Percentiles rank a stretch among this genome's conserved stretches.
phyloP scores from a whole-genome alignment of 2,888 invertebrate species.

The Keiferia lycopersicella region DNA sequence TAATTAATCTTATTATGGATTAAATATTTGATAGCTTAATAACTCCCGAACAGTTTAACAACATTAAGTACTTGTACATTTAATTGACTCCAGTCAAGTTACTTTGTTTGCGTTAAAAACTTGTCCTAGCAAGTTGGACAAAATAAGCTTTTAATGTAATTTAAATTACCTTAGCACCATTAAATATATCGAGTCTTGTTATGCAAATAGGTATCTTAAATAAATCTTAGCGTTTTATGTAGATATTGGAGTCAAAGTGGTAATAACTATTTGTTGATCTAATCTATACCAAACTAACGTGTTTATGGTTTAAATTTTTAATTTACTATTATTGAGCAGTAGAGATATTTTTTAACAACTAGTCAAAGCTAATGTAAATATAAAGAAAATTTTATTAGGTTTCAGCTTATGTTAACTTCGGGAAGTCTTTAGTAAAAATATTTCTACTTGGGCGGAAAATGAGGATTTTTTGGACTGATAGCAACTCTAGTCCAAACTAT shows the following conservation, averaged over 20 bases:
- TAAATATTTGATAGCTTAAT: too few relatives aligned
- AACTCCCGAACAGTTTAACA: too few relatives aligned
- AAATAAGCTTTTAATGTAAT: conserved; percentile 36
- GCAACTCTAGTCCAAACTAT: too few relatives aligned
- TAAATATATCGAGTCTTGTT: conserved; percentile 4
- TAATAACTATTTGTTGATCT: conserved; percentile 8
- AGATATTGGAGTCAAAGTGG: conserved; percentile 15
- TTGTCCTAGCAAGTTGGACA: conserved; percentile 27
- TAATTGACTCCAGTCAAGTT: neutral
- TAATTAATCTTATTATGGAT: too few relatives aligned
- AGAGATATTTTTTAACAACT: too few relatives aligned
- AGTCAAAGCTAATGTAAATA: too few relatives aligned
- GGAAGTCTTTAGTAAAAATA: too few relatives aligned
- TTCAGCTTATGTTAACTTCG: too few relatives aligned
- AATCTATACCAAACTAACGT: neutral
- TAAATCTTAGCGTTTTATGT: conserved; percentile 5
- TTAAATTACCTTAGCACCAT: neutral
- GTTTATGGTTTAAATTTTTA: neutral
- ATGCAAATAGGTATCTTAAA: neutral
- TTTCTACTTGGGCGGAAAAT: too few relatives aligned
- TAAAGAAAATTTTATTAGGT: too few relatives aligned
- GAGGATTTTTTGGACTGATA: too few relatives aligned
- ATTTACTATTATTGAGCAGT: too few relatives aligned
- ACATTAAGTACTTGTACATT: neutral
- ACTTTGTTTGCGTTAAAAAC: neutral